Evolutionary conservation across 1,140 invertebrate genomes (phyloP).

Genomic region (Nasonia longicornis): DNA sequence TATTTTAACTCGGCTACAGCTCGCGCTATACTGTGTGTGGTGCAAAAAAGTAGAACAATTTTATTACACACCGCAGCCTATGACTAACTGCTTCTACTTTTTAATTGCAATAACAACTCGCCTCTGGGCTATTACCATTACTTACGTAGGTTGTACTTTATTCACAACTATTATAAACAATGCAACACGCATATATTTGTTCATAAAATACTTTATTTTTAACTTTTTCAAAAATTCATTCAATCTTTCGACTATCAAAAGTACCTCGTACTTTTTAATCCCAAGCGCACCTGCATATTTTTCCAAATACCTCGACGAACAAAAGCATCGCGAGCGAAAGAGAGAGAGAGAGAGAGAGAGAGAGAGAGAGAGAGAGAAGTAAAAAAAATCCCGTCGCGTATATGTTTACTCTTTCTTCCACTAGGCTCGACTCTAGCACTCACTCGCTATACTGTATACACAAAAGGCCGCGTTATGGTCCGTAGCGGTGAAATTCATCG

Average conservation of each 20-base stretch:
- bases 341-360: neutral
- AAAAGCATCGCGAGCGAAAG: neutral
- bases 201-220: too few species aligned
- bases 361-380: neutral
- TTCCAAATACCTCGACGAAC: neutral
- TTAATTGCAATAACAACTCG: neutral
- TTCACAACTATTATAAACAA: too few species aligned
- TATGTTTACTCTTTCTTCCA: neutral
- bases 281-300: too few species aligned
- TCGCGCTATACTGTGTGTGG: neutral
- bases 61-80: neutral
- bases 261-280: too few species aligned
- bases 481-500: conserved; percentile 35
- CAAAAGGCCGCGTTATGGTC: conserved; percentile 16
- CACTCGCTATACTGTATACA: neutral
- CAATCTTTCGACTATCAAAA: too few species aligned
- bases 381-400: neutral
- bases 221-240: too few species aligned
- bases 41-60: neutral
- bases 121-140: too few species aligned
- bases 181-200: too few species aligned
- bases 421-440: neutral
- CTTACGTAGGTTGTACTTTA: too few species aligned
- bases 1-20: too few species aligned
- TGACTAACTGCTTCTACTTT: conserved; percentile 1